A percentile compares a stretch with the other conserved stretches of the same genome.
Evolutionary conservation across 2,888 invertebrate species (phyloP).

Genomic region (Microplitis manilae): DNA sequence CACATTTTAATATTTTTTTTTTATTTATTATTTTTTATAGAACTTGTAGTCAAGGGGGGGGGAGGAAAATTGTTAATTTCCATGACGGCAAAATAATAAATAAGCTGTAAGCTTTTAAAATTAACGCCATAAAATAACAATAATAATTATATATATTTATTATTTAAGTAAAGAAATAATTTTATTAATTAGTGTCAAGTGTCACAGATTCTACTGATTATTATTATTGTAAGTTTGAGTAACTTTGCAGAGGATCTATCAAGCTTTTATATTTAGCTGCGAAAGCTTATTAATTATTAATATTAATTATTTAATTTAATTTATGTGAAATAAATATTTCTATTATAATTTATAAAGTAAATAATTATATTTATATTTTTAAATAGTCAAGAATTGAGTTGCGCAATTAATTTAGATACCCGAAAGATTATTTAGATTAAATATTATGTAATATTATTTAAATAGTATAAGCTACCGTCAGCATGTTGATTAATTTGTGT

Average conservation of each 20-base stretch:
- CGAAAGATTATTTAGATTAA: background rate
- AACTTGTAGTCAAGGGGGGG: slow-evolving; percentile 71
- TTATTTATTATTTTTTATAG: slow-evolving; percentile 52
- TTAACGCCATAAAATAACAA: background rate
- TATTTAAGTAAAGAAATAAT: no score
- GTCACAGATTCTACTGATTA: background rate
- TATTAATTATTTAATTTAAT: background rate
- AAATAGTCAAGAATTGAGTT: no score
- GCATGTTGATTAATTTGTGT: background rate
- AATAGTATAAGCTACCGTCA: background rate
- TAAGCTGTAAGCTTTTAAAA: background rate
- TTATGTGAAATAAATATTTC: no score
- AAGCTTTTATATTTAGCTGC: slow-evolving; percentile 5
- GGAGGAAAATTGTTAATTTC: slow-evolving; percentile 1
- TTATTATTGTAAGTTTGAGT: slow-evolving; percentile 13
- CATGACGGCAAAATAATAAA: background rate
- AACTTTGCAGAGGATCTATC: slow-evolving; percentile 33
- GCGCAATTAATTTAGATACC: background rate
- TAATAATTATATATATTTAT: background rate
- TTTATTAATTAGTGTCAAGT: no score
- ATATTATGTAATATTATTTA: background rate
- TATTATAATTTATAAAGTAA: no score
- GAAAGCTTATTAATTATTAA: background rate
- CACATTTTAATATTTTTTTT: slow-evolving; percentile 41
- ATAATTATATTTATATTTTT: no score